phyloP scores from a whole-genome alignment of 2,113 vertebrate genomes.

The Hippopotamus amphibius region DNA sequence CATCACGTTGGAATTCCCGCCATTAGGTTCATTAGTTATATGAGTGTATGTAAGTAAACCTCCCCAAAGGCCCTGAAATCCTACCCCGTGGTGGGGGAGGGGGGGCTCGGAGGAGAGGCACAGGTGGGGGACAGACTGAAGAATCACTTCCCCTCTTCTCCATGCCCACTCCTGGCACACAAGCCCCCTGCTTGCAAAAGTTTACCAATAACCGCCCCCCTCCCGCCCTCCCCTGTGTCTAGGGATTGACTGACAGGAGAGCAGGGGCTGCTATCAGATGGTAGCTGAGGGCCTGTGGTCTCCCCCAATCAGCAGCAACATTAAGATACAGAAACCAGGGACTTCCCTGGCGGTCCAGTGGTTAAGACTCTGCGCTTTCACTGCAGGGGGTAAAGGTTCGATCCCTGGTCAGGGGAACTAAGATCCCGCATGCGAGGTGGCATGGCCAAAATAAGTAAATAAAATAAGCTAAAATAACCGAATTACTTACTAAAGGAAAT shows the following conservation, averaged over 20 bases:
- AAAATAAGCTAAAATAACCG: no score
- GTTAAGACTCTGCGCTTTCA: no score
- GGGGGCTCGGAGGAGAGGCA: not conserved
- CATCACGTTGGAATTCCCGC: not conserved
- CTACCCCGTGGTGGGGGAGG: no score
- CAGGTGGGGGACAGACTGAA: not conserved
- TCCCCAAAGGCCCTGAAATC: not conserved
- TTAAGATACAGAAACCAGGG: conserved; percentile 45
- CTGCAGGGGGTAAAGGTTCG: no score
- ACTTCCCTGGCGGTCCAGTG: no score
- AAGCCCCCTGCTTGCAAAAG: not conserved
- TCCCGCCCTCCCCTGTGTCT: not conserved
- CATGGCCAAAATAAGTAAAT: no score
- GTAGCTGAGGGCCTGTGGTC: not conserved
- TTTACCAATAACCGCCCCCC: not conserved
- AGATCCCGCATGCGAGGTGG: no score
- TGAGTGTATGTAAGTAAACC: not conserved
- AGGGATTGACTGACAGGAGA: not conserved
- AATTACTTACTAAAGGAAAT: no score
- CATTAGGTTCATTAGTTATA: not conserved
- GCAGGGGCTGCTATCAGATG: not conserved
- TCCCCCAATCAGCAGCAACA: not conserved
- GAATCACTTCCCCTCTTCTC: not conserved
- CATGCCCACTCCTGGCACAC: not conserved
- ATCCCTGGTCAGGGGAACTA: no score